Evolutionary conservation across 2,888 invertebrate species (phyloP).

Genomic region (Lasioglossum morio): DNA sequence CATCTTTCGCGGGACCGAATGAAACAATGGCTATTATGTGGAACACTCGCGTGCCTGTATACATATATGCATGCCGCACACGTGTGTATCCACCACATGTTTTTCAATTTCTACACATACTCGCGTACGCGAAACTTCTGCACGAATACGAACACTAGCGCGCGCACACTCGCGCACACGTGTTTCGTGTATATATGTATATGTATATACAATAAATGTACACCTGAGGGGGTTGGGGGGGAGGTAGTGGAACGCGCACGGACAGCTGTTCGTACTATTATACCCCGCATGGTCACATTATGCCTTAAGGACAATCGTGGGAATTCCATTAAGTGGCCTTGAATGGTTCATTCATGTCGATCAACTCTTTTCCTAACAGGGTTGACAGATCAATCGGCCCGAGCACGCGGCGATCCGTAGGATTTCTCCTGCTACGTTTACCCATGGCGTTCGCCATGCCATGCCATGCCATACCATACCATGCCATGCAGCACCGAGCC

Average conservation of each 20-base stretch:
- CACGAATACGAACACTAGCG: conserved; percentile 25
- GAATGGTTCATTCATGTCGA: conserved; percentile 85
- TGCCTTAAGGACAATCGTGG: conserved; percentile 84
- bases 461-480: background rate
- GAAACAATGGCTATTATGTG: conserved; percentile 83
- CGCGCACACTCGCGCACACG: background rate
- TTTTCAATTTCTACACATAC: conserved; percentile 35
- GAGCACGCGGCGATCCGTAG: conserved; percentile 68
- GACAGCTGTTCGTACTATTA: conserved; percentile 75
- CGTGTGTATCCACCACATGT: conserved; percentile 44
- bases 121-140: background rate
- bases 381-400: conserved; percentile 83
- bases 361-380: conserved; percentile 82
- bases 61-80: conserved; percentile 35
- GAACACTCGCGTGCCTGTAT: conserved; percentile 69
- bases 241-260: background rate
- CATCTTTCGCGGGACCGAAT: conserved; percentile 72
- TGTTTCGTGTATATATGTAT: background rate
- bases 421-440: conserved; percentile 68
- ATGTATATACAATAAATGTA: background rate
- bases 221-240: background rate
- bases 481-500: conserved; percentile 22
- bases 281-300: conserved; percentile 78
- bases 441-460: background rate
- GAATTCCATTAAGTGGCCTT: conserved; percentile 84